Conservation (phyloP, 2,113 vertebrate species). For the Aptenodytes forsteri region DNA sequence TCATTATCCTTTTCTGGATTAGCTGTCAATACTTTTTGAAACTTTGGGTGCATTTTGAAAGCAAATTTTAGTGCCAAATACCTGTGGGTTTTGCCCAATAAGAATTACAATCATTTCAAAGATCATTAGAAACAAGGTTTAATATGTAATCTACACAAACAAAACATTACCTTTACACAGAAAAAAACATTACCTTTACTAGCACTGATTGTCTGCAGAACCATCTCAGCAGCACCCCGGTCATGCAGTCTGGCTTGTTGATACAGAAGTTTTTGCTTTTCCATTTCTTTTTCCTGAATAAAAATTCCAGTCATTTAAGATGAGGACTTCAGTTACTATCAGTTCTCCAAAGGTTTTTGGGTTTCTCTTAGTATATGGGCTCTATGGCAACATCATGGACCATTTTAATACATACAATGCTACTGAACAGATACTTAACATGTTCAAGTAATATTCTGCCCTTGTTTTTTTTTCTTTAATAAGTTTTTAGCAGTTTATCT, state of each 20-base stretch:
- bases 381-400: slow-evolving; percentile 80
- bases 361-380: slow-evolving; percentile 74
- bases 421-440: slow-evolving; percentile 55
- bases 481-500: slow-evolving; percentile 65
- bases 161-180: slow-evolving; percentile 89
- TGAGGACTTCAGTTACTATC: not conserved
- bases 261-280: slow-evolving; percentile 96
- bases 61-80: not conserved
- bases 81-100: not conserved
- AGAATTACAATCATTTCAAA: not conserved
- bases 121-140: not conserved
- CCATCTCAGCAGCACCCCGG: slow-evolving; percentile 94
- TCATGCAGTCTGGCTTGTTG: slow-evolving; percentile 95
- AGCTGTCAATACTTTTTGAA: not conserved
- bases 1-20: not conserved
- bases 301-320: slow-evolving; percentile 75
- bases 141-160: not conserved
- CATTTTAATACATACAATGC: slow-evolving; percentile 63
- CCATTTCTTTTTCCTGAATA: slow-evolving; percentile 97
- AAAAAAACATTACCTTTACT: slow-evolving; percentile 89
- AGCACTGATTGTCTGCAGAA: slow-evolving; percentile 94
- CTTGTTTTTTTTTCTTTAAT: slow-evolving; percentile 62
- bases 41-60: not conserved
- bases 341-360: slow-evolving; percentile 26
- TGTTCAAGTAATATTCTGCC: slow-evolving; percentile 49